Evolutionary conservation across 30 jellyfish, hydroid and myxozoan genomes (phyloP).

Genomic region (Turritopsis dohrnii): DNA sequence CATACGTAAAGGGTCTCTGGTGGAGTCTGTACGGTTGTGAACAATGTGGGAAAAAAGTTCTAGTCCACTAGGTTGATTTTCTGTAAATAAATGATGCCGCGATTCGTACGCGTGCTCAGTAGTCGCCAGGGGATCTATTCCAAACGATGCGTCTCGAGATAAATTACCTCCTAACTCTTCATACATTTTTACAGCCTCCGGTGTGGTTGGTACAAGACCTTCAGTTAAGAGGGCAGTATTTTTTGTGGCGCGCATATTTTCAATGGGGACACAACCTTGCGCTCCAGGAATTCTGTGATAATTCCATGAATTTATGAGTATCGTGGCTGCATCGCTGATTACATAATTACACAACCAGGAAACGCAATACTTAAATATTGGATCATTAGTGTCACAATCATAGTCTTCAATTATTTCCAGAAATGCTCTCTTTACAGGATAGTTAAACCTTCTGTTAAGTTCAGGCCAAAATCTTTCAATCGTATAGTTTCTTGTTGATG

Average conservation of each 20-base stretch:
- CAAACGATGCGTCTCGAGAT: background rate
- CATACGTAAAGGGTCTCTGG: background rate
- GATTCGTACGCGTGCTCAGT: conserved; percentile 1
- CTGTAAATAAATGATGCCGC: background rate
- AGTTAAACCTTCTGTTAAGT: no score
- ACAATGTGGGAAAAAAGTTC: background rate
- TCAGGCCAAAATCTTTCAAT: no score
- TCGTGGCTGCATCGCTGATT: background rate
- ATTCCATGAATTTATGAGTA: background rate
- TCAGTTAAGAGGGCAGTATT: background rate
- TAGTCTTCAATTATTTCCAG: no score
- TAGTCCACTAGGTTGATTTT: conserved; percentile 19
- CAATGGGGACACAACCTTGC: conserved; percentile 16
- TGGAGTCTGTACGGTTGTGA: background rate
- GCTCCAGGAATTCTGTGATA: conserved; percentile 18
- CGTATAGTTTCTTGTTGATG: no score
- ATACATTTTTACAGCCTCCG: conserved; percentile 17
- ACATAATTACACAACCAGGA: conserved; percentile 9
- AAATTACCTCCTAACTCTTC: conserved; percentile 7
- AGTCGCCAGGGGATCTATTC: conserved; percentile 3
- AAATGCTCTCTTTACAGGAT: no score
- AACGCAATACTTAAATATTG: conserved; percentile 9
- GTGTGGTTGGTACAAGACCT: background rate
- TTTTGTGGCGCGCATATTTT: conserved; percentile 13
- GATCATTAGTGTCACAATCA: conserved; percentile 2